phyloP scores from a whole-genome alignment of 2,113 vertebrate genomes.

The Hippocampus abdominalis region DNA sequence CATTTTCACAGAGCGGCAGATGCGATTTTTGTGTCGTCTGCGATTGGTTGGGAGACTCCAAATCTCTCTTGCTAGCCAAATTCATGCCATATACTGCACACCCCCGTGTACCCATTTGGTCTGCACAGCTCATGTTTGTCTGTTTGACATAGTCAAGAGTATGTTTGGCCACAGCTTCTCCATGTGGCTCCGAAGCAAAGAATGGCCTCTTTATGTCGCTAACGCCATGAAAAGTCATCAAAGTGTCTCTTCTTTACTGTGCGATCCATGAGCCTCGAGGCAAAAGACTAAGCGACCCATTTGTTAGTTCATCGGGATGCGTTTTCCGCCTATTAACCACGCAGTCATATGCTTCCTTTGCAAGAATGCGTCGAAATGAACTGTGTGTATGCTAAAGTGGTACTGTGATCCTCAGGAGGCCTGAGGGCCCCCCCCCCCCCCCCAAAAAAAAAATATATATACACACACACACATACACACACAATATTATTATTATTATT shows the following conservation, averaged over 20 bases:
- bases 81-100: neutral
- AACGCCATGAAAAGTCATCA: constrained; percentile 42
- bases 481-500: too few relatives aligned
- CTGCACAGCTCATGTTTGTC: neutral
- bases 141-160: neutral
- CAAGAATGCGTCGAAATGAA: constrained; percentile 46
- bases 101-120: neutral
- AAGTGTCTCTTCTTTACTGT: constrained; percentile 33
- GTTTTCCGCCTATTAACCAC: constrained; percentile 58
- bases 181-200: constrained; percentile 16
- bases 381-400: constrained; percentile 22
- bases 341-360: constrained; percentile 53
- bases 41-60: too few relatives aligned
- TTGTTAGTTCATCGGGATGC: constrained; percentile 56
- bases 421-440: constrained; percentile 10
- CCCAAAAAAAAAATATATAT: too few relatives aligned
- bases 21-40: too few relatives aligned
- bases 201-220: constrained; percentile 14
- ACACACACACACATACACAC: too few relatives aligned
- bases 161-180: neutral
- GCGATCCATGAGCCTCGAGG: constrained; percentile 26
- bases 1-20: neutral
- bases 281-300: constrained; percentile 55
- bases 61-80: neutral
- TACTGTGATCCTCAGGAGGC: constrained; percentile 25